These are phyloP conservation scores for Xestia ashworthii DNA, from an alignment of 2,888 invertebrate genomes.

Conservation along the genomic window DNA sequence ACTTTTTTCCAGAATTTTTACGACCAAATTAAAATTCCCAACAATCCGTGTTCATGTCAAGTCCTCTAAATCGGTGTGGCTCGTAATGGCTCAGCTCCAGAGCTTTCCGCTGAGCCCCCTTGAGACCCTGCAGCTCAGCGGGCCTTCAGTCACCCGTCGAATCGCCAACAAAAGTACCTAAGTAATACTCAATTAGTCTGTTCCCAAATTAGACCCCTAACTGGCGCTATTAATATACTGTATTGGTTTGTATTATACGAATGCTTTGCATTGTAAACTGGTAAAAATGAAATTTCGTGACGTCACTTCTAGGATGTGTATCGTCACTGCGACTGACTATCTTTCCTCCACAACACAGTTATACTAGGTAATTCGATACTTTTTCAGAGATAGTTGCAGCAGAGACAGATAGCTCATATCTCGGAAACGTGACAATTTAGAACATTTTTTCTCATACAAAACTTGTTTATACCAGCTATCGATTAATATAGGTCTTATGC, in stretches of 20 bases:
- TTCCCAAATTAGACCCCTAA: conserved; percentile 24
- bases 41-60: neutral
- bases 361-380: neutral
- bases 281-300: neutral
- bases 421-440: no score
- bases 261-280: neutral
- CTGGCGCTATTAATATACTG: conserved; percentile 10
- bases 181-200: conserved; percentile 54
- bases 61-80: conserved; percentile 18
- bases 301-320: neutral
- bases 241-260: conserved; percentile 14
- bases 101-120: conserved; percentile 31
- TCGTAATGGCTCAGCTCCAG: conserved; percentile 26
- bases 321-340: neutral
- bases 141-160: conserved; percentile 55
- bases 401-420: no score
- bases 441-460: no score
- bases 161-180: conserved; percentile 49
- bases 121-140: conserved; percentile 33
- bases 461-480: no score
- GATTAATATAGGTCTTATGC: no score
- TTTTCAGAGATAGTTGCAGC: no score
- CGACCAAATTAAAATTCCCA: conserved; percentile 9
- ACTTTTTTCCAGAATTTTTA: neutral
- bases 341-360: neutral